Base-by-base conservation (phyloP, 1,140 invertebrate genomes). In the Formica exsecta region DNA sequence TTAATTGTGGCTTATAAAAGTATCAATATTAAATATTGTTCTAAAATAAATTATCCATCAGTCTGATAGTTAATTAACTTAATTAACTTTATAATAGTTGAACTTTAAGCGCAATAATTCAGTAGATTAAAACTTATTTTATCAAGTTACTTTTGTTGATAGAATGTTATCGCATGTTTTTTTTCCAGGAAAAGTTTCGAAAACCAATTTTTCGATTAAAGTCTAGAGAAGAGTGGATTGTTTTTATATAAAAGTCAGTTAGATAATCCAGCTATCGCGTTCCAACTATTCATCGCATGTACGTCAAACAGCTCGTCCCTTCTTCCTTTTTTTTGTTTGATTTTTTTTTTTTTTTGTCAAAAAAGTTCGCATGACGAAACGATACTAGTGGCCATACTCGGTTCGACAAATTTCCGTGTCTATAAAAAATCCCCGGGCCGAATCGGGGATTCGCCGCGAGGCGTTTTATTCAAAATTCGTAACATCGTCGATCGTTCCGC, bases 401-500 rank as follows among this genome's bases (percentile, higher is more conserved):
- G n/a, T 51, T 51, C 44, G 3, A 8, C 44, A 70, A 48, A 80
- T 80, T 71, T 81, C 19, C 25, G 29, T 3, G 38, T 73, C 54
- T 62, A 38, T 74, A 44, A 66, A 74, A 83, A 71, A 48, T 7
- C 57, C 29, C 57, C n/a, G 54, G 11, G 32, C 41, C n/a, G 32
- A 89, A 83, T 74, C 71, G 65, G 2, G 62, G 87, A 86, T 89
- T 89, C 73, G 85, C 88, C 61, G 57, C 71, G 73, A 16, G 68
- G 85, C 84, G 36, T 77, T 89, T 71, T 65, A 71, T 44, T 74
- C 81, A 87, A 89, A 86, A 88, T 62, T 54, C 57, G 84, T 62
- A 65, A 77, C 70, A 76, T 70, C 68, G 74, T 44, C 70, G 44
- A 19, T 54, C 59, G 29, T 68, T 73, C 6, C 38, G 54, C 54